These are phyloP conservation scores for Drosophila varians DNA, from an alignment of 1,140 invertebrate genomes.

Conservation along the genomic window DNA sequence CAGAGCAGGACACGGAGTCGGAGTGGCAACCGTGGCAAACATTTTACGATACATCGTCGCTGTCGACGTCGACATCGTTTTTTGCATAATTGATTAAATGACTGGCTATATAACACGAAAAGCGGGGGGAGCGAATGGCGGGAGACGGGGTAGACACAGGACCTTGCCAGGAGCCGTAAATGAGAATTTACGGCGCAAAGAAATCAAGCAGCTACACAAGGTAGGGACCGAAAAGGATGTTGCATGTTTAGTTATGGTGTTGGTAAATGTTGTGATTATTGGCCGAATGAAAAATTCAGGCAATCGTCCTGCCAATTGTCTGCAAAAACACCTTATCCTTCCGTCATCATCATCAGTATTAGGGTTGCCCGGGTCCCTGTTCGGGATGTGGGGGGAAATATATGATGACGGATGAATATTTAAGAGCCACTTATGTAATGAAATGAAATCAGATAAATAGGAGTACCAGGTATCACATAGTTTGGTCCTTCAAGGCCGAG, in stretches of 20 bases:
- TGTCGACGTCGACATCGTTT: constrained; percentile 68
- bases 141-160: neutral
- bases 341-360: constrained; percentile 2
- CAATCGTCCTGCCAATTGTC: constrained; percentile 49
- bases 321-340: constrained; percentile 37
- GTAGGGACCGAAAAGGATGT: constrained; percentile 5
- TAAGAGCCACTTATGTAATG: neutral
- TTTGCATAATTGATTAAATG: constrained; percentile 81
- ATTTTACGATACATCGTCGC: constrained; percentile 75
- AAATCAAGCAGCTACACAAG: constrained; percentile 32
- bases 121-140: constrained; percentile 23
- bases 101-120: constrained; percentile 66
- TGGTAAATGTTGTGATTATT: constrained; percentile 75
- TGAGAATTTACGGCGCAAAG: constrained; percentile 60
- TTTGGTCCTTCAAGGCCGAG: neutral
- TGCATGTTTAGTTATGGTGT: constrained; percentile 66
- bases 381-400: neutral
- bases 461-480: neutral
- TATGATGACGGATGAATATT: neutral
- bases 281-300: constrained; percentile 66
- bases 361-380: too few species aligned
- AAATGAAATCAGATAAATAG: neutral
- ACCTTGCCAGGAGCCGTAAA: constrained; percentile 34
- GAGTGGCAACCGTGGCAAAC: constrained; percentile 52
- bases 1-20: too few species aligned